Percentiles rank a stretch among this genome's conserved stretches.
phyloP scores from a whole-genome alignment of 2,888 invertebrate species.

The Euproctis similis region DNA sequence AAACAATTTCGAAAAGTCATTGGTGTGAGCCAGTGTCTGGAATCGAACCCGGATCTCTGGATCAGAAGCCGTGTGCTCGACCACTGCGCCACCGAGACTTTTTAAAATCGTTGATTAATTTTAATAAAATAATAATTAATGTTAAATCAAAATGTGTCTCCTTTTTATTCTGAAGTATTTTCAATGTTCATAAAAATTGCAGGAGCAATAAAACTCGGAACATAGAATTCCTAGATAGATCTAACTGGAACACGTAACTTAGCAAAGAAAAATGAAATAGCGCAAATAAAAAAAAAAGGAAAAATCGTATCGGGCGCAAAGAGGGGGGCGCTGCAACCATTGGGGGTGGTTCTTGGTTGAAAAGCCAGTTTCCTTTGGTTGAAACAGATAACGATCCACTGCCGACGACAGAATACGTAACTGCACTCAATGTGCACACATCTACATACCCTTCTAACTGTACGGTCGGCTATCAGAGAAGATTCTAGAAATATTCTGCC shows the following conservation, averaged over 20 bases:
- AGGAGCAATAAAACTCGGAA: constrained; percentile 53
- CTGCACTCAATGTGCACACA: constrained; percentile 62
- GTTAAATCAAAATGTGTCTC: no score
- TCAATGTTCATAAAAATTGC: no score
- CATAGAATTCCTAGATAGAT: no score
- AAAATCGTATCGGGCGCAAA: constrained; percentile 44
- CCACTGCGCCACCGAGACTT: no score
- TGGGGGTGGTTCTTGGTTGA: constrained; percentile 67
- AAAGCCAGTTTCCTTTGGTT: constrained; percentile 74
- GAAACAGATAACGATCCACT: constrained; percentile 75
- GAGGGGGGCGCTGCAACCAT: constrained; percentile 48
- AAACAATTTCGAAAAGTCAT: no score
- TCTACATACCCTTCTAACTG: constrained; percentile 55
- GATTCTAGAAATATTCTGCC: no score
- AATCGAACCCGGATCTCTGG: no score
- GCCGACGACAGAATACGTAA: constrained; percentile 73
- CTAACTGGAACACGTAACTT: constrained; percentile 71
- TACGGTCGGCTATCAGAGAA: constrained; percentile 49
- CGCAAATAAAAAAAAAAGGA: constrained; percentile 66
- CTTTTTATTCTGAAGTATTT: no score
- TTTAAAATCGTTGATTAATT: no score
- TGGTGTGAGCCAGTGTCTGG: no score
- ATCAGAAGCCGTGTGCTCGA: no score
- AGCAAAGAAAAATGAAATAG: constrained; percentile 73
- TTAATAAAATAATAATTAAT: no score